These are phyloP conservation scores for Phragmatobia fuliginosa DNA, from an alignment of 2,888 invertebrate genomes.

Conservation along the genomic window DNA sequence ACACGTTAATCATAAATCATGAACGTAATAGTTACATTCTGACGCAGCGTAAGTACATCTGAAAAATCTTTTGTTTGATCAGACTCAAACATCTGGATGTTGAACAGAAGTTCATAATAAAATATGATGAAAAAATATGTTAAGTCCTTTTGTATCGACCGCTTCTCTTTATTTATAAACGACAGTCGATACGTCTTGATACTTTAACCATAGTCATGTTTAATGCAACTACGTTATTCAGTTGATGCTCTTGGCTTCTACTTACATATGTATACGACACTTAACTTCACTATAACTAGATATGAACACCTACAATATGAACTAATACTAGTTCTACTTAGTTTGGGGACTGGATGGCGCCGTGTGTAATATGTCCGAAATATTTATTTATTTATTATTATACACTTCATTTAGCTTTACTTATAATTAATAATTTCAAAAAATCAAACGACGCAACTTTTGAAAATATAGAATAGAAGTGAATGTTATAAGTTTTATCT, in stretches of 20 bases:
- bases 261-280: background rate
- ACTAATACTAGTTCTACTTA: no score
- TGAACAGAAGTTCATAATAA: slow-evolving; percentile 86
- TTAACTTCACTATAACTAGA: slow-evolving; percentile 7
- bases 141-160: slow-evolving; percentile 86
- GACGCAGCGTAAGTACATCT: slow-evolving; percentile 75
- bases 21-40: slow-evolving; percentile 78
- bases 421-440: no score
- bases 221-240: slow-evolving; percentile 1
- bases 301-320: slow-evolving; percentile 47
- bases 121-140: slow-evolving; percentile 85
- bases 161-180: slow-evolving; percentile 71
- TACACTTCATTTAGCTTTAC: no score
- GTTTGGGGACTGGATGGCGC: no score
- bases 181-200: slow-evolving; percentile 65
- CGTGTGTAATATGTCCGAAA: no score
- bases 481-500: no score
- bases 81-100: slow-evolving; percentile 84
- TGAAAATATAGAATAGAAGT: no score
- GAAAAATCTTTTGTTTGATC: slow-evolving; percentile 86
- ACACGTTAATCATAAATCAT: slow-evolving; percentile 80
- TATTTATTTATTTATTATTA: no score
- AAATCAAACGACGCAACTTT: no score
- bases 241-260: background rate
- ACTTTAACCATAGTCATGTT: slow-evolving; percentile 52